Conservation (phyloP, 2,797 vertebrate genomes). For the Bucorvus abyssinicus region DNA sequence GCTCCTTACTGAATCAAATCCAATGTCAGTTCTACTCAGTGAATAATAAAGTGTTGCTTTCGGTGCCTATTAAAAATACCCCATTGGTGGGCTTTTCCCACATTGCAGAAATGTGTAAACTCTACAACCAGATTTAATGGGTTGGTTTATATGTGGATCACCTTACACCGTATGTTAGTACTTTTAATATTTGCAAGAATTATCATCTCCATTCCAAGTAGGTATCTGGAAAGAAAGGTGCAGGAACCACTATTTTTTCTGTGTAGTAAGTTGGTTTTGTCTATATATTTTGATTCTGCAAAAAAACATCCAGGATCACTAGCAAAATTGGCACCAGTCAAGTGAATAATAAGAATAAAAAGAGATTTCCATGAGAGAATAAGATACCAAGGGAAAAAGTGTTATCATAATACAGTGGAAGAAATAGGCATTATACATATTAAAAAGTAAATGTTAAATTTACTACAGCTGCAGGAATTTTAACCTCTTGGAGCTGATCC, state of each 20-base stretch:
- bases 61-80: constrained; percentile 25
- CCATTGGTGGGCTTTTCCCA: constrained; percentile 11
- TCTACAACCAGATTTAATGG: not conserved
- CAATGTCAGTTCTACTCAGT: not conserved
- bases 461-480: not conserved
- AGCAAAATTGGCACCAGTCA: not conserved
- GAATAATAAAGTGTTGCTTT: constrained; percentile 31
- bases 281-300: not conserved
- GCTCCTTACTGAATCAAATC: constrained; percentile 14
- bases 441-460: not conserved
- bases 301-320: not conserved
- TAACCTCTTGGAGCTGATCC: not conserved
- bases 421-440: not conserved
- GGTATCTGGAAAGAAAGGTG: not conserved
- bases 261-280: not conserved
- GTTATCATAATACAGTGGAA: not conserved
- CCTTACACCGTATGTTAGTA: not conserved
- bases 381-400: not conserved
- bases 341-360: not conserved
- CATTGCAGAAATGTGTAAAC: constrained; percentile 18
- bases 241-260: not conserved
- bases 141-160: not conserved
- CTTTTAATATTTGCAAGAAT: constrained; percentile 5
- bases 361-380: not conserved
- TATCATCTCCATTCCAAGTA: not conserved